Evolutionary conservation across 2,797 vertebrate genomes (phyloP).

Genomic region (Sus cebifrons): DNA sequence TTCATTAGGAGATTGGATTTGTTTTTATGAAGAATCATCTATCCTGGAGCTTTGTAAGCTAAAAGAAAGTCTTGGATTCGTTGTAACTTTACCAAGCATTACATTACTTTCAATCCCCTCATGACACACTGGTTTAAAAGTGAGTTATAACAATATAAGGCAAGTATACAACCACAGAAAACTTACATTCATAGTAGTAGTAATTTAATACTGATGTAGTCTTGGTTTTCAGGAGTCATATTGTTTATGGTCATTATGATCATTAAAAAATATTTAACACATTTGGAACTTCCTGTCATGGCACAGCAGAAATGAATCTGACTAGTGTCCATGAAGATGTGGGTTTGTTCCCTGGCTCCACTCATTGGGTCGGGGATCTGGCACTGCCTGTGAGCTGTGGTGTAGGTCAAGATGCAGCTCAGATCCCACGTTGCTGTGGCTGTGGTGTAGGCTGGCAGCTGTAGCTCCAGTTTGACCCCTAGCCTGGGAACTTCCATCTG

Average conservation of each 20-base stretch:
- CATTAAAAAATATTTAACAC: background rate
- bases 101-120: slow-evolving; percentile 22
- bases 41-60: background rate
- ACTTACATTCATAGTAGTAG: background rate
- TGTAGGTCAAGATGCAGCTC: too few relatives aligned
- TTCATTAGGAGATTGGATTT: background rate
- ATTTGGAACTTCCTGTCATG: background rate
- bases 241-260: background rate
- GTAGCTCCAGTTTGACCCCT: too few relatives aligned
- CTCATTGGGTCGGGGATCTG: too few relatives aligned
- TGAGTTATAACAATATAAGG: background rate
- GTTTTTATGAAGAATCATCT: slow-evolving; percentile 25
- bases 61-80: slow-evolving; percentile 21
- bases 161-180: background rate
- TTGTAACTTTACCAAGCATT: background rate
- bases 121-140: background rate
- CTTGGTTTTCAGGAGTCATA: background rate
- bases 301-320: too few relatives aligned
- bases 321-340: too few relatives aligned
- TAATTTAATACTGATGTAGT: background rate
- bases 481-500: too few relatives aligned
- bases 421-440: too few relatives aligned
- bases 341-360: too few relatives aligned
- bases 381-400: too few relatives aligned
- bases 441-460: too few relatives aligned